These are phyloP conservation scores for Sternarchorhynchus goeldii DNA, from an alignment of 2,797 vertebrate species.

Conservation along the genomic window DNA sequence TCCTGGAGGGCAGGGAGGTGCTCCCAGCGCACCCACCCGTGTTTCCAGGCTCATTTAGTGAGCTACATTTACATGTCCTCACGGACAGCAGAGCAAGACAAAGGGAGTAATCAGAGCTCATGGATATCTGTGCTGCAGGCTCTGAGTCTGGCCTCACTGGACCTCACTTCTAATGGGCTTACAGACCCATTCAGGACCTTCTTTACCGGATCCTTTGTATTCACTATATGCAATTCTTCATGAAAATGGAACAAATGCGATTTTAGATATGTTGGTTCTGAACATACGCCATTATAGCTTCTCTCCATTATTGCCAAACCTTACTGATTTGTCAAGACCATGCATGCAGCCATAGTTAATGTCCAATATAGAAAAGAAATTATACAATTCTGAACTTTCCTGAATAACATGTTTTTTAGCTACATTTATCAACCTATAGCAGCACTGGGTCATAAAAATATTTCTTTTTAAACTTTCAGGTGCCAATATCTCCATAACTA, in stretches of 20 bases:
- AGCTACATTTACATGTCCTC: conserved; percentile 41
- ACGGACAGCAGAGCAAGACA: conserved; percentile 6
- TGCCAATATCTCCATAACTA: too few species aligned
- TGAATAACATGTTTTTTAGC: too few species aligned
- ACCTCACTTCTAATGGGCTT: conserved; percentile 22
- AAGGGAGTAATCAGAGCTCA: conserved; percentile 32
- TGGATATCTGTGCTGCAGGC: conserved; percentile 10
- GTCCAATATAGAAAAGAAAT: too few species aligned
- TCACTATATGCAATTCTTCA: neutral
- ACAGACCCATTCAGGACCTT: neutral
- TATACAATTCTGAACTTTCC: too few species aligned
- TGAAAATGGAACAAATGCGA: neutral
- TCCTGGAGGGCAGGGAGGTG: conserved; percentile 11
- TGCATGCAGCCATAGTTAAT: too few species aligned
- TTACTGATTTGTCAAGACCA: too few species aligned
- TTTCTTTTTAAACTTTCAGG: too few species aligned
- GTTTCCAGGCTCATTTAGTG: conserved; percentile 42
- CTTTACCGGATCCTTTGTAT: neutral
- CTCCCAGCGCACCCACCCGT: conserved; percentile 39
- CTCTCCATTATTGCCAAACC: too few species aligned
- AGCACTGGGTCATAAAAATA: too few species aligned
- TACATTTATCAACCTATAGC: too few species aligned
- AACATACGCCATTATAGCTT: neutral
- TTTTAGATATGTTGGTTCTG: neutral
- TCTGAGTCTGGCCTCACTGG: neutral